Evolutionary conservation across 2,797 vertebrate species (phyloP), one percentile per base, ranked within the genome.

Genomic region (Xyrichtys novacula): DNA sequence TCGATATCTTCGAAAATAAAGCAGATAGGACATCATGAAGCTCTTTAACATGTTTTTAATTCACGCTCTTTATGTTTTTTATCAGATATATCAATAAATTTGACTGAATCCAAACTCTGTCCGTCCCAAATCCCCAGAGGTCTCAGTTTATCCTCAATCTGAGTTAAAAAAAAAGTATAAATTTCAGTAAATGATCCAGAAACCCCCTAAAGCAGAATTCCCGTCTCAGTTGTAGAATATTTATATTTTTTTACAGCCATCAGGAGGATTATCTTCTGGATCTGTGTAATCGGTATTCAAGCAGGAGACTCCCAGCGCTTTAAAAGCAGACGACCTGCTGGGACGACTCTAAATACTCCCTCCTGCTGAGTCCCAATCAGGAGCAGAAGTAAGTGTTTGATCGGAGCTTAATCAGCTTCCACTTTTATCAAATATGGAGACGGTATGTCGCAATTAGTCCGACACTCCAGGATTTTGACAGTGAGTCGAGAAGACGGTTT

Each of bases 361-460:
- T 78, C 63, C 46, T 50, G 34, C 65, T 31, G 82, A 43, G 74
- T 65, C 66, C 40, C 70, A 68, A 78, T 79, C 83, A 66, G 32
- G 39, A 29, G 46, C 48, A 8, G 36, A 65, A 72, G 70, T 54
- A 69, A 69, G 44, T 20, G 53, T 78, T 80, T 74, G 57, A 77
- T 85, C 70, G 39, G 58, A 71, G 74, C 49, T 57, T 16, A 29
- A 26, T 38, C 11, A 80, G 36, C 53, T 63, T 48, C 52, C 32
- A n/a, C 58, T 28, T 10, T 69, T 82, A 88, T 88, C 78, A 69
- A 61, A 70, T 68, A 77, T 85, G 78, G 73, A 6, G 26, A 50
- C 64, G 28, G 70, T 65, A 50, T 65, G 55, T 55, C 28, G 22
- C 12, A 74, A 70, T 56, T 61, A 67, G 74, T 46, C 49, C 6